phyloP scores from a whole-genome alignment of 2,888 invertebrate species.

The Uropetala carovei region DNA sequence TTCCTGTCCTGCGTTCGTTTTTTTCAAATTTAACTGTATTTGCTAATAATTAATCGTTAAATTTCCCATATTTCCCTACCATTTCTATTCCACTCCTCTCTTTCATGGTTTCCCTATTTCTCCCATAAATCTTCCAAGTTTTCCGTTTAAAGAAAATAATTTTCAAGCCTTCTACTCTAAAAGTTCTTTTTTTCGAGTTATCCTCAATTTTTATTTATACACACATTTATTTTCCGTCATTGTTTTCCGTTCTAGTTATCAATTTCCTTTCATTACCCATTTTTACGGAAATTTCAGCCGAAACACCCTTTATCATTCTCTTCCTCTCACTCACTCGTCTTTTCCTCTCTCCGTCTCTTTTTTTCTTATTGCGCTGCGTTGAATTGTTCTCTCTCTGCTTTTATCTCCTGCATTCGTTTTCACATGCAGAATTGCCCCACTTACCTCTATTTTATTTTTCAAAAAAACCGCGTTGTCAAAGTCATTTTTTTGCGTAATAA shows the following conservation, averaged over 20 bases:
- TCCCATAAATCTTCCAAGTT: no score
- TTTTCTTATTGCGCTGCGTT: not conserved
- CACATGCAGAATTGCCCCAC: not conserved
- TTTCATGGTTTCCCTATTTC: no score
- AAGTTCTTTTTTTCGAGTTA: not conserved
- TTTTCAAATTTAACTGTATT: no score
- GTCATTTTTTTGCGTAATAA: not conserved
- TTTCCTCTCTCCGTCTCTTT: not conserved
- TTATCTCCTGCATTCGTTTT: constrained; percentile 15
- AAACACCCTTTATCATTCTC: not conserved
- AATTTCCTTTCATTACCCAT: not conserved
- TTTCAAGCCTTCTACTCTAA: no score
- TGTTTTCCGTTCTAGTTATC: not conserved
- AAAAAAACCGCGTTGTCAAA: not conserved
- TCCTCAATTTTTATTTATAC: not conserved
- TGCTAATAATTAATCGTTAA: no score
- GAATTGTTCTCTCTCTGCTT: not conserved
- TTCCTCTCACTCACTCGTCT: not conserved
- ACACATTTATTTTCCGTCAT: not conserved
- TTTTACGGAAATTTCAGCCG: not conserved
- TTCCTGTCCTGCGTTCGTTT: no score
- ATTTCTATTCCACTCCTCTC: no score
- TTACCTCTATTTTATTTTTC: not conserved
- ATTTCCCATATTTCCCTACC: no score
- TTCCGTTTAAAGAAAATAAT: no score